Conservation (phyloP, 1,140 invertebrate genomes). For the Rhagoletis pomonella region DNA sequence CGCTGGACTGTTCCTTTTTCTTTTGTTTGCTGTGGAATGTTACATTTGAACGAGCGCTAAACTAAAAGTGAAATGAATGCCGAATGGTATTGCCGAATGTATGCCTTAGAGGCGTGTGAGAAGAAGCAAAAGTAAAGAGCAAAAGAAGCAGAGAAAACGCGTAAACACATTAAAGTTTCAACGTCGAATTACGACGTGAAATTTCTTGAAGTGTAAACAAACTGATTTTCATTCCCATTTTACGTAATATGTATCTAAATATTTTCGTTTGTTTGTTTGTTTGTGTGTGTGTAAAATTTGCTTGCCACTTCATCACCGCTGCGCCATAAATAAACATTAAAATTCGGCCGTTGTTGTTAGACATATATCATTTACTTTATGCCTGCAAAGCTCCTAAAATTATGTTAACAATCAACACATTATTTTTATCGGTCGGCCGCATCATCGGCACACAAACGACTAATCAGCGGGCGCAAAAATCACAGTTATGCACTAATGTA, state of each 20-base stretch:
- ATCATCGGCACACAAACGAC: not conserved
- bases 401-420: conserved; percentile 26
- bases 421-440: not conserved
- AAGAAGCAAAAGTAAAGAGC: not conserved
- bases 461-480: not conserved
- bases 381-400: conserved; percentile 28
- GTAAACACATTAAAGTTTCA: too few relatives aligned
- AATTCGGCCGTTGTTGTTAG: not conserved
- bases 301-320: not conserved
- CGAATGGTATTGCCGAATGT: not conserved
- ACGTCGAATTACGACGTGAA: not conserved
- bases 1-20: not conserved
- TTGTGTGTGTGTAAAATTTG: not conserved
- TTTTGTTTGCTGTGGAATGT: not conserved
- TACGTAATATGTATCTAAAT: not conserved
- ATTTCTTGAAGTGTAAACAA: not conserved
- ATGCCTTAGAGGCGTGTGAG: not conserved
- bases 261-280: not conserved
- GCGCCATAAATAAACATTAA: not conserved
- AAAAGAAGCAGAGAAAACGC: not conserved
- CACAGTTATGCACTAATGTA: not conserved
- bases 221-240: too few relatives aligned
- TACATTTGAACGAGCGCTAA: not conserved
- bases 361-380: not conserved
- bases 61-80: conserved; percentile 16